Percentiles rank a stretch among this genome's conserved stretches.
Conservation (phyloP, 2,888 invertebrate genomes). For the Abrostola tripartita region DNA sequence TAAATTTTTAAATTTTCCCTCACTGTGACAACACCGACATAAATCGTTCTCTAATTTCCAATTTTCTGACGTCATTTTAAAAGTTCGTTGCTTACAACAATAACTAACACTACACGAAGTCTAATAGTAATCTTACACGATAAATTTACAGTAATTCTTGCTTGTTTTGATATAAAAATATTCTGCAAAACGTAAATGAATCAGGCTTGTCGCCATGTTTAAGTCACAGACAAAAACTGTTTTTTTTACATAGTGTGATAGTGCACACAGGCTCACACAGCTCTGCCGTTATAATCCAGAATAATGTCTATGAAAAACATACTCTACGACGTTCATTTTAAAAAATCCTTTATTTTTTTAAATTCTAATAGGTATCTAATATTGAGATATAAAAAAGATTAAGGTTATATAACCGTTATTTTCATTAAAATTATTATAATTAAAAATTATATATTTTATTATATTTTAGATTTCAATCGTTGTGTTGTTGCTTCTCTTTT, state of each 20-base stretch:
- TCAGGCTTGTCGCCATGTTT: neutral
- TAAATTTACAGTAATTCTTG: neutral
- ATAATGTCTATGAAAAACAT: too few species aligned
- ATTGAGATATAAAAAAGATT: too few species aligned
- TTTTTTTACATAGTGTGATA: too few species aligned
- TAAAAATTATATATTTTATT: too few species aligned
- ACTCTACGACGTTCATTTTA: neutral
- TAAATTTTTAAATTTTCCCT: constrained; percentile 73
- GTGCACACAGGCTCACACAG: too few species aligned
- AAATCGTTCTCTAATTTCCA: constrained; percentile 73
- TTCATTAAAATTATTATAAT: too few species aligned
- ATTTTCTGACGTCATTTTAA: constrained; percentile 67
- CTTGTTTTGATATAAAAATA: neutral
- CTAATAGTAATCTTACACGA: neutral
- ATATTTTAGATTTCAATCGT: too few species aligned
- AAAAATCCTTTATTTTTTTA: neutral
- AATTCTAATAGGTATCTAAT: too few species aligned
- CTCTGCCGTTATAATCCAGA: too few species aligned
- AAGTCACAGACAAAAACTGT: neutral
- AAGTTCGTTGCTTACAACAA: constrained; percentile 25
- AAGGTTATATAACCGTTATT: too few species aligned
- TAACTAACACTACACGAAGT: neutral
- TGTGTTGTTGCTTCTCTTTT: too few species aligned
- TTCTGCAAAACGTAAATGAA: neutral
- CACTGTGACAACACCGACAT: constrained; percentile 79